These are phyloP conservation scores for Bagarius yarrelli DNA, from an alignment of 2,113 vertebrate species.

Conservation along the genomic window DNA sequence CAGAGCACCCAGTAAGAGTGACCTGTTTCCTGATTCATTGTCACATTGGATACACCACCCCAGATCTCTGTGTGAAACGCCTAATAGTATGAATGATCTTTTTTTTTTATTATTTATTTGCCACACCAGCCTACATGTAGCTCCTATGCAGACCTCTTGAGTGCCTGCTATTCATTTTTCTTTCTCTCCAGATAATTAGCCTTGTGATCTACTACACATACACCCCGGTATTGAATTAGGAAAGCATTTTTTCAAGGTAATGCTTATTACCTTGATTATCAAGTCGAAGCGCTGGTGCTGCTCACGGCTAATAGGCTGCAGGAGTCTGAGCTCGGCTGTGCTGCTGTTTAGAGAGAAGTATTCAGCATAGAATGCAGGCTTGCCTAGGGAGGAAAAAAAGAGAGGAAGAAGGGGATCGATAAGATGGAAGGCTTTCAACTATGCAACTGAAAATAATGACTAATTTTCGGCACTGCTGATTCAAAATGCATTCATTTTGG, in stretches of 20 bases:
- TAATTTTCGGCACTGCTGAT: background rate
- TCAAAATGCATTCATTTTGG: constrained; percentile 21
- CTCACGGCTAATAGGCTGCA: constrained; percentile 87
- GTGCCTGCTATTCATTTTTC: background rate
- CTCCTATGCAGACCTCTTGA: background rate
- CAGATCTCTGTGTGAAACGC: constrained; percentile 8
- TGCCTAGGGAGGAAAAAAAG: constrained; percentile 71
- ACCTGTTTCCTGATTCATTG: constrained; percentile 29
- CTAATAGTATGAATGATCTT: constrained; percentile 4
- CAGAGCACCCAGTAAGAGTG: constrained; percentile 11
- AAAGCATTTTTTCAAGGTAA: background rate
- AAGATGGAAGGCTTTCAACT: background rate
- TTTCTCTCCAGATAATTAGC: background rate
- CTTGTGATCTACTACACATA: background rate
- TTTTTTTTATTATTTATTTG: constrained; percentile 45
- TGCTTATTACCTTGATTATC: constrained; percentile 90
- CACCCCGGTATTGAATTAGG: background rate
- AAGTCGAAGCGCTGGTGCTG: constrained; percentile 91
- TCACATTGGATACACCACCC: constrained; percentile 24
- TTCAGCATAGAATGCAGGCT: constrained; percentile 82
- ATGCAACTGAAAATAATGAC: constrained; percentile 29
- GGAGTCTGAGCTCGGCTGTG: constrained; percentile 84
- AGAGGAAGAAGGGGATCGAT: constrained; percentile 17
- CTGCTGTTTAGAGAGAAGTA: constrained; percentile 89
- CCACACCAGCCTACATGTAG: background rate